These are phyloP conservation scores for Enteromius thamalakanensis DNA, from an alignment of 2,797 vertebrate species.

Conservation along the genomic window DNA sequence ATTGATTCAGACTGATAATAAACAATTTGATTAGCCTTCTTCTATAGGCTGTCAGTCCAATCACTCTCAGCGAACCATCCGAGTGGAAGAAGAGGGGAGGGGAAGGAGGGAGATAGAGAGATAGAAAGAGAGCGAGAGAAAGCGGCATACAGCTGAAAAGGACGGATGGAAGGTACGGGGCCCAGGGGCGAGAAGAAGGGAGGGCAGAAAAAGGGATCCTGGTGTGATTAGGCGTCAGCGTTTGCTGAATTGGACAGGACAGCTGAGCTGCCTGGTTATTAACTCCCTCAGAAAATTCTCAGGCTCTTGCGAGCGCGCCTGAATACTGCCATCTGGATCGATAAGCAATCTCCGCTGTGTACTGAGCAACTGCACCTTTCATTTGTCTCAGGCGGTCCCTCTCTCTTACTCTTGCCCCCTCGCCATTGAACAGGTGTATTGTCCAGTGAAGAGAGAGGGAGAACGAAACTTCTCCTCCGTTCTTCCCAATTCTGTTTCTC, in stretches of 20 bases:
- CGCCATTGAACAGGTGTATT: constrained; percentile 44
- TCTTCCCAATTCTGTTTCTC: constrained; percentile 65
- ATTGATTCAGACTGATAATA: constrained; percentile 99
- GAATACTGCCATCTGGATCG: constrained; percentile 99
- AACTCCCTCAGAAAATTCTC: constrained; percentile 99
- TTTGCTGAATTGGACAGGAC: constrained; percentile 99
- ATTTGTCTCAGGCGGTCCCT: constrained; percentile 93
- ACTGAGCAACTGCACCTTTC: constrained; percentile 99
- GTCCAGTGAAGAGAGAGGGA: constrained; percentile 49
- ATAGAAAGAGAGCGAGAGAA: constrained; percentile 72
- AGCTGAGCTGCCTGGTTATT: constrained; percentile 99
- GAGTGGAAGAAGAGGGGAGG: constrained; percentile 89
- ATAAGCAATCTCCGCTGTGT: constrained; percentile 99
- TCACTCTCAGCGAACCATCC: constrained; percentile 92
- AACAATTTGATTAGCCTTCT: constrained; percentile 99
- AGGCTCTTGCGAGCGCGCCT: constrained; percentile 88
- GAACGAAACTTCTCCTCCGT: constrained; percentile 54
- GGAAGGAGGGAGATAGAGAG: constrained; percentile 74
- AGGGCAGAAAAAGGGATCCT: constrained; percentile 95
- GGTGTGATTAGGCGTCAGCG: constrained; percentile 98
- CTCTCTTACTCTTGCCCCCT: constrained; percentile 69
- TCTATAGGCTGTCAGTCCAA: constrained; percentile 99
- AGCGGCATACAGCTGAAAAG: constrained; percentile 49
- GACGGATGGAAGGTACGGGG: constrained; percentile 66
- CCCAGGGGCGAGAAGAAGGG: constrained; percentile 64